Evolutionary conservation across 2,113 vertebrate genomes (phyloP).

Genomic region (Siniperca knerii): DNA sequence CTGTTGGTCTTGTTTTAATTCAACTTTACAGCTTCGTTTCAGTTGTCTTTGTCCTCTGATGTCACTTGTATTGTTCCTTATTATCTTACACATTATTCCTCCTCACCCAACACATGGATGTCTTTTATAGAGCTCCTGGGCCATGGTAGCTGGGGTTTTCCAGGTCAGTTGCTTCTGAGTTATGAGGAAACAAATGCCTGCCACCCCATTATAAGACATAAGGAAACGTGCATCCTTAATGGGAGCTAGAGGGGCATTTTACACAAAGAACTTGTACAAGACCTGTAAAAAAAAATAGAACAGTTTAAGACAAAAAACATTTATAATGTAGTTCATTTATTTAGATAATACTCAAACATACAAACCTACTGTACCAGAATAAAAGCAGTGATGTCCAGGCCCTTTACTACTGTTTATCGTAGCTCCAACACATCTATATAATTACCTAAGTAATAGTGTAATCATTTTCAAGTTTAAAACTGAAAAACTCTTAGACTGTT

Average conservation of each 20-base stretch:
- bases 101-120: constrained; percentile 54
- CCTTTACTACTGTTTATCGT: constrained; percentile 9
- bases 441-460: constrained; percentile 59
- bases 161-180: constrained; percentile 68
- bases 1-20: constrained; percentile 8
- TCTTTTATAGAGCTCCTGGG: constrained; percentile 58
- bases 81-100: constrained; percentile 48
- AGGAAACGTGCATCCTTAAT: constrained; percentile 19
- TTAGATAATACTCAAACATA: not conserved
- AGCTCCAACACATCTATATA: constrained; percentile 37
- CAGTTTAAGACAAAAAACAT: not conserved
- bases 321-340: not conserved
- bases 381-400: constrained; percentile 8
- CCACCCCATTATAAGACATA: constrained; percentile 47
- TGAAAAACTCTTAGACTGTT: constrained; percentile 31
- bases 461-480: constrained; percentile 68
- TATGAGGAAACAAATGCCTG: constrained; percentile 40
- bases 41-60: constrained; percentile 24
- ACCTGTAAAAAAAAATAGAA: not conserved
- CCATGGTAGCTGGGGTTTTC: constrained; percentile 54
- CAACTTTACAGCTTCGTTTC: not conserved
- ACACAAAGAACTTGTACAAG: constrained; percentile 6
- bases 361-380: not conserved
- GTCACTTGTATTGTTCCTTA: not conserved
- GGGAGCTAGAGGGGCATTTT: constrained; percentile 2